A percentile compares a stretch with the other conserved stretches of the same genome.
phyloP scores from a whole-genome alignment of 2,113 vertebrate genomes.

The Ceyx cyanopectus region DNA sequence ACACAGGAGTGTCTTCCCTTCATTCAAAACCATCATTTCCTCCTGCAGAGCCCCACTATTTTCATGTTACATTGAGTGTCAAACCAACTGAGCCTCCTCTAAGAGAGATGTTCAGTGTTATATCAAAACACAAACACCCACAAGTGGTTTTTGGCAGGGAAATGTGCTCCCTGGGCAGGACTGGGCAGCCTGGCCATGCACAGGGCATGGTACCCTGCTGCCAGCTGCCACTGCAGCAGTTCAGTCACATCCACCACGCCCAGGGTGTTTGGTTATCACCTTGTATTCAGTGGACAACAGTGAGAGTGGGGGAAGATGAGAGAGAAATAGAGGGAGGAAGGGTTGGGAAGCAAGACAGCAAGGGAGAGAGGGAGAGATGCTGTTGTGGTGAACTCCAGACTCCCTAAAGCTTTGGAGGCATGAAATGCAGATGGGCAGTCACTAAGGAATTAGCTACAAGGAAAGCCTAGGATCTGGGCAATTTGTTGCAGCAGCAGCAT shows the following conservation, averaged over 20 bases:
- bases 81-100: not conserved
- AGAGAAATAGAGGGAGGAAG: not conserved
- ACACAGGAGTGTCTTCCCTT: not conserved
- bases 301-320: accelerated
- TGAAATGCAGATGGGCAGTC: accelerated
- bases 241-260: not conserved
- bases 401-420: not conserved
- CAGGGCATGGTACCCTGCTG: not conserved
- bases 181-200: not conserved
- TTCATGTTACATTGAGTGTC: not conserved
- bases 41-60: not conserved
- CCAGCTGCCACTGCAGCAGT: not conserved
- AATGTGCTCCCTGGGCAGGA: accelerated
- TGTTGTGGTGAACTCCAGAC: not conserved
- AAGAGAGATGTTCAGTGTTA: not conserved
- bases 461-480: not conserved
- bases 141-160: not conserved
- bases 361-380: not conserved
- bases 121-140: not conserved
- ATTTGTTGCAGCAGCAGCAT: not conserved
- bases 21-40: not conserved
- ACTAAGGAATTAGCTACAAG: not conserved
- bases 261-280: not conserved
- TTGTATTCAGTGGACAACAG: not conserved
- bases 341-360: not conserved